Conservation (phyloP, 2,888 invertebrate genomes). For the Drosophila paracracens region DNA sequence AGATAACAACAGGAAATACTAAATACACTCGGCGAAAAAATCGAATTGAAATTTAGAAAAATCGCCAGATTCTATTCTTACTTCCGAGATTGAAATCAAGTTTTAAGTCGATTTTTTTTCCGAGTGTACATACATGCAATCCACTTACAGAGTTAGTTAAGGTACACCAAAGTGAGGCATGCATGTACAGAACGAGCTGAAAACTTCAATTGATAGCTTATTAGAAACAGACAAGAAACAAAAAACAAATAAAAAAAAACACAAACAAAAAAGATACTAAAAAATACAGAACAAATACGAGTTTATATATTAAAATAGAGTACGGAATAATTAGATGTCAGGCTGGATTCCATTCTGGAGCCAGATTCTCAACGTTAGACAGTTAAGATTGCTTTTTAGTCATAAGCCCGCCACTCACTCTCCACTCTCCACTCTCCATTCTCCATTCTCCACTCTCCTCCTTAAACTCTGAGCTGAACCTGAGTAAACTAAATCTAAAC, state of each 20-base stretch:
- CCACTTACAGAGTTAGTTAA: slow-evolving; percentile 26
- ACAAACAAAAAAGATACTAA: background rate
- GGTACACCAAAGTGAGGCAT: slow-evolving; percentile 63
- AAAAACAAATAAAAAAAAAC: background rate
- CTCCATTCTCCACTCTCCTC: slow-evolving; percentile 1
- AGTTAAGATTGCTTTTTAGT: slow-evolving; percentile 62
- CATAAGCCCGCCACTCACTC: slow-evolving; percentile 37
- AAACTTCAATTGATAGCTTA: slow-evolving; percentile 17
- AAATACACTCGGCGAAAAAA: slow-evolving; percentile 14
- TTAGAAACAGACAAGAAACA: slow-evolving; percentile 19
- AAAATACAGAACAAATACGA: slow-evolving; percentile 1
- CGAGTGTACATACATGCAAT: background rate
- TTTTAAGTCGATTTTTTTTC: background rate
- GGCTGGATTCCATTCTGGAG: slow-evolving; percentile 3
- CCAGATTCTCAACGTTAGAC: slow-evolving; percentile 40
- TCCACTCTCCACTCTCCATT: background rate
- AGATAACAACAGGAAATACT: slow-evolving; percentile 16
- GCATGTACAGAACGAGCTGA: slow-evolving; percentile 56
- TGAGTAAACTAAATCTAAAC: background rate
- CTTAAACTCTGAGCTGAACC: slow-evolving; percentile 5
- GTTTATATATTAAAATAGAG: slow-evolving; percentile 22
- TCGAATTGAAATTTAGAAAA: background rate
- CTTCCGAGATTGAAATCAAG: background rate
- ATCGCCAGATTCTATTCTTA: background rate
- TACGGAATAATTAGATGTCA: slow-evolving; percentile 21